Conservation (phyloP, 2,888 invertebrate species). For the Agrochola circellaris region DNA sequence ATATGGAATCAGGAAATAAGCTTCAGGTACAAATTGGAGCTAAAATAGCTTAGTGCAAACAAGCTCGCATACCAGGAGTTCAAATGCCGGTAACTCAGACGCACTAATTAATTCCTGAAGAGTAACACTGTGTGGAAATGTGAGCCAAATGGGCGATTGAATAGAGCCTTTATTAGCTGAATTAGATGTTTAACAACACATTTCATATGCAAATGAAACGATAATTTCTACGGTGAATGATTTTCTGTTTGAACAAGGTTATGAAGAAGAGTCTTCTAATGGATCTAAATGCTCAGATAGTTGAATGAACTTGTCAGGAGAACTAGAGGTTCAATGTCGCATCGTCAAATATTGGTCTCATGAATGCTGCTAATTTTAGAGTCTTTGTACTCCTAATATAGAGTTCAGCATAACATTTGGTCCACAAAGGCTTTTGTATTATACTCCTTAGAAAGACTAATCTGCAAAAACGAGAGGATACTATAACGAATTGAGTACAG, state of each 20-base stretch:
- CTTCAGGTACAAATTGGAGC: conserved; percentile 65
- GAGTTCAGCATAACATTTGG: conserved; percentile 19
- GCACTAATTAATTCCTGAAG: conserved; percentile 82
- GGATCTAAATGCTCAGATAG: conserved; percentile 23
- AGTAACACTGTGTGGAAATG: conserved; percentile 73
- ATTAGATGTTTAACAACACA: conserved; percentile 64
- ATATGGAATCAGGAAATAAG: conserved; percentile 67
- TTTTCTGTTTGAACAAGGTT: conserved; percentile 33
- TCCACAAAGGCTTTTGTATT: neutral
- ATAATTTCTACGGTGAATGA: conserved; percentile 41
- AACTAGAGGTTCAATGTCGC: neutral
- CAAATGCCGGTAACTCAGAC: conserved; percentile 73
- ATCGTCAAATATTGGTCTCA: conserved; percentile 11
- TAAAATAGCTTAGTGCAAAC: conserved; percentile 70
- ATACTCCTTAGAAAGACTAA: conserved; percentile 15
- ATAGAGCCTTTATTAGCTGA: conserved; percentile 67
- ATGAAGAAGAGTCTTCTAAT: conserved; percentile 10
- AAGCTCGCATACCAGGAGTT: conserved; percentile 72
- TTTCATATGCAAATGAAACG: conserved; percentile 52
- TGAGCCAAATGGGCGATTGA: conserved; percentile 65
- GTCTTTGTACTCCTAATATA: conserved; percentile 52
- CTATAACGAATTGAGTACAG: conserved; percentile 12
- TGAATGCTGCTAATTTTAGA: conserved; percentile 8
- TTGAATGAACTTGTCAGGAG: conserved; percentile 55
- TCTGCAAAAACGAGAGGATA: conserved; percentile 24